Evolutionary conservation across 1,140 invertebrate species (phyloP).

Genomic region (Amphibalanus amphitrite): DNA sequence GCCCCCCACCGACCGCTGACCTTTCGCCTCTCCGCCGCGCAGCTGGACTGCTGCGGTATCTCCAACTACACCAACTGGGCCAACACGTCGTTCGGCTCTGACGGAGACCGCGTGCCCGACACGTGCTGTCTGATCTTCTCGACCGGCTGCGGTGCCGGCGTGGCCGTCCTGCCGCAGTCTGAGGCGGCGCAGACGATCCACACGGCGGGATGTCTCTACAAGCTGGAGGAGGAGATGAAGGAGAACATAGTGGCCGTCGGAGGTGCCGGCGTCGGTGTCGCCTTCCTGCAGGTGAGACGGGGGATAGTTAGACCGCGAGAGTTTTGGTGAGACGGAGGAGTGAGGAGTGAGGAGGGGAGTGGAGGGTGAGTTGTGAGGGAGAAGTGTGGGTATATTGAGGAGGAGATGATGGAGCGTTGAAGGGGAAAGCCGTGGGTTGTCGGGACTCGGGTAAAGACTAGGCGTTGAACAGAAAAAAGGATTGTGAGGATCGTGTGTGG

Average conservation of each 20-base stretch:
- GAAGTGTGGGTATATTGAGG: no score
- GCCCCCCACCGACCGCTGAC: not conserved
- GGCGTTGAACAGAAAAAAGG: no score
- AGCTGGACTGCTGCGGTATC: slow-evolving; percentile 20
- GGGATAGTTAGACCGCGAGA: no score
- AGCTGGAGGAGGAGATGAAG: slow-evolving; percentile 16
- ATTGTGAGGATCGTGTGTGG: no score
- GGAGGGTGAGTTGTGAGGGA: no score
- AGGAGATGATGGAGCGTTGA: no score
- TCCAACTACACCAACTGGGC: slow-evolving; percentile 18
- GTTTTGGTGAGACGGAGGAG: no score
- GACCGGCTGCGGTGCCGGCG: slow-evolving; percentile 15
- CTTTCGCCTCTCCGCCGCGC: not conserved
- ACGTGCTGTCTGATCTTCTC: slow-evolving; percentile 18
- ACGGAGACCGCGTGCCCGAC: slow-evolving; percentile 16
- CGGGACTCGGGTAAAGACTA: no score
- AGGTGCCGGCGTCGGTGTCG: slow-evolving; percentile 22
- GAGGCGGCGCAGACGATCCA: slow-evolving; percentile 27
- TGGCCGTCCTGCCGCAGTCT: not conserved
- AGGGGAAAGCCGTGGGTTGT: no score
- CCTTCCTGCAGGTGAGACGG: slow-evolving; percentile 20
- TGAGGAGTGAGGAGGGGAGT: no score
- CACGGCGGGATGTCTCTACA: slow-evolving; percentile 19
- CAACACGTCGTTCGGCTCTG: slow-evolving; percentile 13
- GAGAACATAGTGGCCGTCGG: slow-evolving; percentile 18